Evolutionary conservation across 2,888 invertebrate genomes (phyloP), one percentile per base, ranked within the genome.

Genomic region (Petrophora chlorosata): DNA sequence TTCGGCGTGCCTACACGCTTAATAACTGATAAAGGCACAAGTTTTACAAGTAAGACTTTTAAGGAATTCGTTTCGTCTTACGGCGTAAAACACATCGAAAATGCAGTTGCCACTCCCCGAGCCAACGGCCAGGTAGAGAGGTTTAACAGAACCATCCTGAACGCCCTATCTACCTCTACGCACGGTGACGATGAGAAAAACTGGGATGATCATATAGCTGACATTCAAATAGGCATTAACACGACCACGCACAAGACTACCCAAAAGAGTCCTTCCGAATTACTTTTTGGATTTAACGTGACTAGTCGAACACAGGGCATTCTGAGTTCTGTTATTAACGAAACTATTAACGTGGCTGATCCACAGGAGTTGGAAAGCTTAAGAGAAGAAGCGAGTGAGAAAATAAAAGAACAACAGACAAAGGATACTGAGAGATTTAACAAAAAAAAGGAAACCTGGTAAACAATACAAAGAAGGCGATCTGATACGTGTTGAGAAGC

Each of bases 11-110:
- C 49, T 0, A 13, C 39, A 1, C 22, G 53, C 0, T n/a, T 53
- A 0, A 46, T 53, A 5, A 49, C 49, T 1, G 53, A 53, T 10
- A 9, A 23, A 3, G 49, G 53, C 0, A 30, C 38, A 0, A 25
- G 19, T n/a, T 53, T 53, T 14, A 53, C 53, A 0, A 53, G 48
- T 15, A 28, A 23, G 3, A 40, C 4, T 0, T 53, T 53, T 10
- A 12, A 22, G 5, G 9, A 13, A 2, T 53, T 44, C 19, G 15
- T 25, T 0, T 12, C 32, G 2, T 4, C 5, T 4, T 32, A 5
- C 1, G 53, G 53, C 9, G 38, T 53, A 3, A 53, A 53, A 28
- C 53, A 53, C 25, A 39, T 53, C 5, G 1, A 10, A n/a, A 53
- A 53, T 15, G 45, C 45, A 3, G 46, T 52, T 2, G 51, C 46